Conservation (phyloP, 2,888 invertebrate species). For the Lepidocyrtinus sp. region DNA sequence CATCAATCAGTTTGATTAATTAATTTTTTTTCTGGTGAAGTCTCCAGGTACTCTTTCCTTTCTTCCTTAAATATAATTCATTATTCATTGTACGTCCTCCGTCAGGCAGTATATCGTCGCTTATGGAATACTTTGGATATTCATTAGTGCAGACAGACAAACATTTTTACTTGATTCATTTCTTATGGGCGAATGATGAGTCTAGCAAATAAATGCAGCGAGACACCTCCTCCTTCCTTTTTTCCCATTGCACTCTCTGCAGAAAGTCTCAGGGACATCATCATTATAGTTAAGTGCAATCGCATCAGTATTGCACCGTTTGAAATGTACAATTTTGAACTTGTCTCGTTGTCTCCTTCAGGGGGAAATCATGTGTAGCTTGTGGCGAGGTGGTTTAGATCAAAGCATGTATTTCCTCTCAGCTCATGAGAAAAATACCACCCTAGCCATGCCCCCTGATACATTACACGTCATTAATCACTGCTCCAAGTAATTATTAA, state of each 20-base stretch:
- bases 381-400: too few relatives aligned
- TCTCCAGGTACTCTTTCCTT: constrained; percentile 36
- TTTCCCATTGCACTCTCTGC: too few relatives aligned
- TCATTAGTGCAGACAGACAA: neutral
- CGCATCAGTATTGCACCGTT: constrained; percentile 23
- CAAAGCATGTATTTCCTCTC: neutral
- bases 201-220: too few relatives aligned
- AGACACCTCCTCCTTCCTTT: too few relatives aligned
- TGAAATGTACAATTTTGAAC: constrained; percentile 1
- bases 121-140: too few relatives aligned
- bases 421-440: too few relatives aligned
- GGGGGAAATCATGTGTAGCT: too few relatives aligned
- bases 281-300: too few relatives aligned
- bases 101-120: too few relatives aligned
- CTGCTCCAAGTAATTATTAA: constrained; percentile 59
- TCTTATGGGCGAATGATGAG: too few relatives aligned
- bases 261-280: too few relatives aligned
- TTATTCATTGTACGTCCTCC: neutral
- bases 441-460: constrained; percentile 30
- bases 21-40: constrained; percentile 46
- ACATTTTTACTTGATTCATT: constrained; percentile 24
- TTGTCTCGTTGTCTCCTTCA: neutral
- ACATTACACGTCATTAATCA: constrained; percentile 56
- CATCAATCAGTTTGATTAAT: constrained; percentile 53
- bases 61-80: constrained; percentile 2